Evolutionary conservation across 2,797 vertebrate genomes (phyloP).

Genomic region (Graptemys geographica): DNA sequence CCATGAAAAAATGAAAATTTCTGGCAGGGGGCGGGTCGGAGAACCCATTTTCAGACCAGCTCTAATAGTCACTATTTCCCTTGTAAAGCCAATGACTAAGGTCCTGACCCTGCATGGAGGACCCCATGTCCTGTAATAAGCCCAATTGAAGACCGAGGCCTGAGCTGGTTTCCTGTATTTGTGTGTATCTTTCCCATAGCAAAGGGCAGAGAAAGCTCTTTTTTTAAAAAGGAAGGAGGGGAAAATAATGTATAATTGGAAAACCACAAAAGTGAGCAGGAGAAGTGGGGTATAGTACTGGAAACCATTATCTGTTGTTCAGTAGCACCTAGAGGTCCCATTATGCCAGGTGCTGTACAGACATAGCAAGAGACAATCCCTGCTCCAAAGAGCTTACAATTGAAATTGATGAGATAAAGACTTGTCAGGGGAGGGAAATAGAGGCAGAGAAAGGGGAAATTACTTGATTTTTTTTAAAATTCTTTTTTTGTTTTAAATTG

Average conservation of each 20-base stretch:
- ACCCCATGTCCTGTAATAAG: not conserved
- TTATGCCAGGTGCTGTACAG: too few relatives aligned
- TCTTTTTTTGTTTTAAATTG: not conserved
- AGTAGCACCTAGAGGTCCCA: too few relatives aligned
- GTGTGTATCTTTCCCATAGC: not conserved
- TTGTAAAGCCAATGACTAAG: too few relatives aligned
- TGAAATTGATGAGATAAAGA: not conserved
- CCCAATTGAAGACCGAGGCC: not conserved
- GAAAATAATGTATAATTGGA: not conserved
- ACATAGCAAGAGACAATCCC: too few relatives aligned
- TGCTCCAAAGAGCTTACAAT: not conserved
- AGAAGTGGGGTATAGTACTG: too few relatives aligned
- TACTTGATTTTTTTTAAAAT: not conserved
- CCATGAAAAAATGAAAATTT: too few relatives aligned
- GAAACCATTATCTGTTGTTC: too few relatives aligned
- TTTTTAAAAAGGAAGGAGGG: constrained; percentile 11
- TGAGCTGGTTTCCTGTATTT: too few relatives aligned
- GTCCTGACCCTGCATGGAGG: not conserved
- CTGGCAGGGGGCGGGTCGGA: not conserved
- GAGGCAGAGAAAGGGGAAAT: not conserved
- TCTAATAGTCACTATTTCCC: too few relatives aligned
- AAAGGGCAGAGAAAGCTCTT: not conserved
- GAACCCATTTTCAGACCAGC: too few relatives aligned
- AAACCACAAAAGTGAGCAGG: too few relatives aligned
- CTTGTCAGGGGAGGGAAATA: not conserved